These are phyloP conservation scores for Drosophila anomelani DNA, from an alignment of 2,888 invertebrate genomes.

Conservation along the genomic window DNA sequence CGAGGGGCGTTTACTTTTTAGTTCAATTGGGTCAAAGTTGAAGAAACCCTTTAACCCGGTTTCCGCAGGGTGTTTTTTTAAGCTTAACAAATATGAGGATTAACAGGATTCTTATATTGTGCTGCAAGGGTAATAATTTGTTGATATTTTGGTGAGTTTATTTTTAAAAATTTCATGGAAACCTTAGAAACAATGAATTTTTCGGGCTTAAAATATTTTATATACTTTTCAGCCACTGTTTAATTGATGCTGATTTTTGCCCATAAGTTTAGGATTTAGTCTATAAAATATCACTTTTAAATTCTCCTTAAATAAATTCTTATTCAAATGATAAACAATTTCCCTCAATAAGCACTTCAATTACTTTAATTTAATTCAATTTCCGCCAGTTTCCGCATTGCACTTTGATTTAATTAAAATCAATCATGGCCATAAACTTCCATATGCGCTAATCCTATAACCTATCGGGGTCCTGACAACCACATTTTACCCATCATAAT, in stretches of 20 bases:
- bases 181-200: too few species aligned
- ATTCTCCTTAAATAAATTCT: neutral
- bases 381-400: neutral
- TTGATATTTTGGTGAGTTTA: neutral
- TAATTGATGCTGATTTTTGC: neutral
- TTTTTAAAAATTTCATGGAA: neutral
- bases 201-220: too few species aligned
- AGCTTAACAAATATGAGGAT: neutral
- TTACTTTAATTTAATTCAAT: neutral
- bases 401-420: conserved; percentile 1
- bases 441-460: conserved; percentile 1
- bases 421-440: conserved; percentile 2
- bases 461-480: neutral
- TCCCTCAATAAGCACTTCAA: neutral
- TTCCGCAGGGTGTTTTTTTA: conserved; percentile 8
- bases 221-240: neutral
- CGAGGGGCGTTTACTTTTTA: conserved; percentile 3
- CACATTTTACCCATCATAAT: conserved; percentile 7
- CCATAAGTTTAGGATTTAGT: too few species aligned
- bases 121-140: neutral
- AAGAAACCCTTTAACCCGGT: conserved; percentile 22
- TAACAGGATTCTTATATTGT: neutral
- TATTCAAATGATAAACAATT: neutral
- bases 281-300: too few species aligned
- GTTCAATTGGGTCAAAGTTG: conserved; percentile 39